Evolutionary conservation across 2,113 vertebrate species (phyloP), one percentile per base, ranked within the genome.

Genomic region (Saccopteryx leptura): DNA sequence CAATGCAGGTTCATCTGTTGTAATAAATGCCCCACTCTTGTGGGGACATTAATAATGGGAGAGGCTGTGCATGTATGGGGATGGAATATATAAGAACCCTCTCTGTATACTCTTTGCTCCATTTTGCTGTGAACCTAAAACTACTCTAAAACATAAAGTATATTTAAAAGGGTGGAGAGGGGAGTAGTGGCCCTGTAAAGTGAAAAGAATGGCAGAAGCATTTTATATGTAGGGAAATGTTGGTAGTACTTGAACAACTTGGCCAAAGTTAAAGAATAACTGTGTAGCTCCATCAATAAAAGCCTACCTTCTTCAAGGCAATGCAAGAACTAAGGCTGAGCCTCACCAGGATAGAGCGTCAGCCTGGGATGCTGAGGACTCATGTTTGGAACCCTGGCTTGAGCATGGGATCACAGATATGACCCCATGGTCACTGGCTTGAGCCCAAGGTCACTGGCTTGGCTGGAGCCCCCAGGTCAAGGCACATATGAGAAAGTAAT

Each of bases 91-190:
- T 18, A 80, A 61, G 48, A 93, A 72, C 28, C 39, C n/a, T 71
- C 31, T 78, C n/a, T 71, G 23, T 78, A 18, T 65, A 74, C 7
- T 81, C 58, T 33, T 50, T 60, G 66, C 28, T 91, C 68, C 33
- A 50, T 83, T 74, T 71, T 82, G 26, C 82, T 39, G 11, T 90
- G 54, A 96, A 76, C 10, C 33, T 65, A 71, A 85, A 93, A 79
- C 54, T 65, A 11, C 56, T 82, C 68, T 74, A 46, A 95, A 80
- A 85, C 69, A n/a, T 28, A 60, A 69, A 18, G 9, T 52, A 75
- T 68, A 54, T 78, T 92, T 63, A 68, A 68, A 88, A 56, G 31
- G 19, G 54, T 52, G 11, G 19, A 17, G 4, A 28, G 75, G 28
- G 21, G 1, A 48, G 4, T 4, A 46, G 19, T 46, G 31, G 24